Evolutionary conservation across 2,888 invertebrate species (phyloP).

Genomic region (Hetaerina titia): DNA sequence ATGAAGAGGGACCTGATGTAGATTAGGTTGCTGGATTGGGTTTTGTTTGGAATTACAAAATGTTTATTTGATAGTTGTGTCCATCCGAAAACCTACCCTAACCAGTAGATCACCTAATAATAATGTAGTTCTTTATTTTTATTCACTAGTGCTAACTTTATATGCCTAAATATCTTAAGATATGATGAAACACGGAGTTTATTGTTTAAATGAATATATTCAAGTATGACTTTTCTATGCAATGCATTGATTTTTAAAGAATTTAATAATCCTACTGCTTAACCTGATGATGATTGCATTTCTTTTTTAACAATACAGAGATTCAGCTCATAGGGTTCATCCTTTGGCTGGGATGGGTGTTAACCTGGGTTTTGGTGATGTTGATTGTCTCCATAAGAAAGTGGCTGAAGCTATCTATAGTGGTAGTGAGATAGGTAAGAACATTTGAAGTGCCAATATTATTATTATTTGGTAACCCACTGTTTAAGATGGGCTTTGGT

Average conservation of each 20-base stretch:
- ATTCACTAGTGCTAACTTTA: no score
- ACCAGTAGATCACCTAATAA: no score
- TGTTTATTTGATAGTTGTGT: no score
- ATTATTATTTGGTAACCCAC: neutral
- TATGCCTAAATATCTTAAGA: neutral
- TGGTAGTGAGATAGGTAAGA: conserved; percentile 86
- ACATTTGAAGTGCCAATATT: no score
- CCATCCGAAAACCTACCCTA: no score
- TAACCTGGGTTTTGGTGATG: conserved; percentile 98
- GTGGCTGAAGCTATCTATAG: conserved; percentile 85
- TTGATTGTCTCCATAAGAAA: conserved; percentile 84
- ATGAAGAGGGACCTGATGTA: no score
- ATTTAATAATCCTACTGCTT: neutral
- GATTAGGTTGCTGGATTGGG: no score
- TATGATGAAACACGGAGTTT: neutral
- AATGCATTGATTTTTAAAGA: neutral
- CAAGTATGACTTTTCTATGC: neutral
- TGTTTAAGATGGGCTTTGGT: no score
- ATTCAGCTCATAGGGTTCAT: conserved; percentile 94
- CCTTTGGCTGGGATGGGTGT: conserved; percentile 99
- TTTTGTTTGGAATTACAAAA: no score
- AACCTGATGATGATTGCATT: neutral
- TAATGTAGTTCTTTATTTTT: no score
- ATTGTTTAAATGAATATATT: neutral
- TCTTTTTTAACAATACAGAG: conserved; percentile 78